Evolutionary conservation across 2,113 vertebrate species (phyloP), one percentile per base, ranked within the genome.

Genomic region (Megatriorchis doriae): DNA sequence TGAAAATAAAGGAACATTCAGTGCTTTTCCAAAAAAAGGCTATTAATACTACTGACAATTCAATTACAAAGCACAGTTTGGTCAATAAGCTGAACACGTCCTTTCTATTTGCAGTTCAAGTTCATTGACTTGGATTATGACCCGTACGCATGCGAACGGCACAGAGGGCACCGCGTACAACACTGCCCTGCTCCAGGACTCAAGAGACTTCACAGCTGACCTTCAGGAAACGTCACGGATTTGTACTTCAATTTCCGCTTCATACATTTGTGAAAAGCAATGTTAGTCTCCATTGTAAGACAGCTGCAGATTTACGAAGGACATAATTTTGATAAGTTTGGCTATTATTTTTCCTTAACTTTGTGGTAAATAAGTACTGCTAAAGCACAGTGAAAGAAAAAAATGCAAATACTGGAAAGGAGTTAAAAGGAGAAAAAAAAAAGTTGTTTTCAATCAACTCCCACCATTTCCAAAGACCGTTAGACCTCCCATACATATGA

Each of bases 61-160:
- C 20, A 66, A 43, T 18, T 19, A 25, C 68, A 53, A n/a, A 53
- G 59, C 38, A 38, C 27, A 31, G 45, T 16, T 18, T 18, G 34
- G 34, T 26, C 52, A 53, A 25, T 25, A 17, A 36, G 45, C n/a
- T 47, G 82, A 45, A 29, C 43, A 5, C 0, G 3, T 26, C 22
- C 45, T 21, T 72, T 66, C 38, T 59, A 47, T 12, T 18, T 52
- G 61, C 38, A 31, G 59, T 34, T 36, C 58, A 40, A 25, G 19
- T 47, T 31, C n/a, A 34, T 8, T 7, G 43, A 13, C 43, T 50
- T 9, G 36, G 58, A 67, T 40, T 20, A 7, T 6, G 38, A 34
- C 45, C 17, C 17, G 3, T 6, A n/a, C 1, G 5, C n/a, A 12
- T 1, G 36, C 2, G n/a, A 13, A 34, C 6, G 3, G 50, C 50